Conservation (phyloP, 1,140 invertebrate genomes). For the Drosophila repleta region DNA sequence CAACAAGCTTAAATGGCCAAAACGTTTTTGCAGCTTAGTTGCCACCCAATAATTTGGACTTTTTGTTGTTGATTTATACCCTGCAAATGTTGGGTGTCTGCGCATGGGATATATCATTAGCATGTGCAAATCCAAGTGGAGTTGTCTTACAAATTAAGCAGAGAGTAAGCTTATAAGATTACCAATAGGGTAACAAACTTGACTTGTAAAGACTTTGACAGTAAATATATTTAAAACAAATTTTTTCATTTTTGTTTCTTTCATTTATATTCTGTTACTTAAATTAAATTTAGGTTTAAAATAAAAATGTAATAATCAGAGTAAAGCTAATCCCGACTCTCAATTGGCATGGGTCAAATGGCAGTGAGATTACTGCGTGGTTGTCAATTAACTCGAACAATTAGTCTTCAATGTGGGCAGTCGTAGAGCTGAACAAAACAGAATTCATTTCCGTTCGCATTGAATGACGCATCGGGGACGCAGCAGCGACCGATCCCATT, state of each 20-base stretch:
- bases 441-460: slow-evolving; percentile 66
- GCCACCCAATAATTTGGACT: slow-evolving; percentile 58
- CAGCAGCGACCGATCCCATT: slow-evolving; percentile 15
- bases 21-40: slow-evolving; percentile 58
- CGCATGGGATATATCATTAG: neutral
- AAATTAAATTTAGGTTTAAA: too few relatives aligned
- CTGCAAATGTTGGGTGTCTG: neutral
- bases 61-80: slow-evolving; percentile 35
- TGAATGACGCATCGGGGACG: neutral
- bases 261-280: too few relatives aligned
- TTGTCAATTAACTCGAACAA: slow-evolving; percentile 56
- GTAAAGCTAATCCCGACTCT: slow-evolving; percentile 2
- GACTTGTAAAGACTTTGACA: too few relatives aligned
- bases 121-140: neutral
- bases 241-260: too few relatives aligned
- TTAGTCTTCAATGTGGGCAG: slow-evolving; percentile 40
- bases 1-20: slow-evolving; percentile 73
- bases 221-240: too few relatives aligned
- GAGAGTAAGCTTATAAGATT: too few relatives aligned
- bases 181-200: too few relatives aligned
- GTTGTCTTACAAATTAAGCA: neutral
- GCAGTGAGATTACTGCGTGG: slow-evolving; percentile 58
- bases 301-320: neutral
- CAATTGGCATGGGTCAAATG: slow-evolving; percentile 61
- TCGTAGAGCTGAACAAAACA: slow-evolving; percentile 31